These are phyloP conservation scores for Trachemys scripta DNA, from an alignment of 2,113 vertebrate species.

Conservation along the genomic window DNA sequence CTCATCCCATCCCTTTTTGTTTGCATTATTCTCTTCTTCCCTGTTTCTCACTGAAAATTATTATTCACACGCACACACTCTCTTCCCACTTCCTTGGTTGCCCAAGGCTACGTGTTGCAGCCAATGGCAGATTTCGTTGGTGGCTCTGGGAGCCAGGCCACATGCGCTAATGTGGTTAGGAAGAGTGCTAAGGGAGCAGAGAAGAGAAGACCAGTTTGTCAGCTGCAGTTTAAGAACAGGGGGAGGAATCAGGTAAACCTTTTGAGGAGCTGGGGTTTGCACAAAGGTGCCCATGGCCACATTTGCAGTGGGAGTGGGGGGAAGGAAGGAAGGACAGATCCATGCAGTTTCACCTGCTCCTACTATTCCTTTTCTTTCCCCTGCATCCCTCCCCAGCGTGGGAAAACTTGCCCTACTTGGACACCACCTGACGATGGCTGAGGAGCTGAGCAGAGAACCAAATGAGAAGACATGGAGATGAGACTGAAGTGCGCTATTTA, in stretches of 20 bases:
- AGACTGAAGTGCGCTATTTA: not conserved
- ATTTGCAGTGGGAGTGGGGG: not conserved
- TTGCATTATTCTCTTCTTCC: not conserved
- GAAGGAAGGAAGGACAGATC: not conserved
- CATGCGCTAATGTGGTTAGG: not conserved
- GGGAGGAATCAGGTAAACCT: not conserved
- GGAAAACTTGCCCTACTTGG: not conserved
- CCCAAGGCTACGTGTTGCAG: not conserved
- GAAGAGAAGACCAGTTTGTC: not conserved
- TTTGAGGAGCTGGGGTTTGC: no score
- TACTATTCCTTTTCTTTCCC: not conserved
- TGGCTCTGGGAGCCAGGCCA: not conserved
- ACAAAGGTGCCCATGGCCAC: not conserved
- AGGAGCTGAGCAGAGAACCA: not conserved
- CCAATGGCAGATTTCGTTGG: not conserved
- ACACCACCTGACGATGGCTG: not conserved
- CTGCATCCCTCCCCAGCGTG: not conserved
- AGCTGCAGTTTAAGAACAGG: not conserved
- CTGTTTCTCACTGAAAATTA: not conserved
- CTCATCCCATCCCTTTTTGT: not conserved
- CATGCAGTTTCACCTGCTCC: not conserved
- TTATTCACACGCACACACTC: not conserved
- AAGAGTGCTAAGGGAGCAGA: not conserved
- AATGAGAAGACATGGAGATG: not conserved
- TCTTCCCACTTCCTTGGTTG: not conserved